Evolutionary conservation across 2,888 invertebrate genomes (phyloP), one percentile per base, ranked within the genome.

Genomic region (Cantharis flavilabris): DNA sequence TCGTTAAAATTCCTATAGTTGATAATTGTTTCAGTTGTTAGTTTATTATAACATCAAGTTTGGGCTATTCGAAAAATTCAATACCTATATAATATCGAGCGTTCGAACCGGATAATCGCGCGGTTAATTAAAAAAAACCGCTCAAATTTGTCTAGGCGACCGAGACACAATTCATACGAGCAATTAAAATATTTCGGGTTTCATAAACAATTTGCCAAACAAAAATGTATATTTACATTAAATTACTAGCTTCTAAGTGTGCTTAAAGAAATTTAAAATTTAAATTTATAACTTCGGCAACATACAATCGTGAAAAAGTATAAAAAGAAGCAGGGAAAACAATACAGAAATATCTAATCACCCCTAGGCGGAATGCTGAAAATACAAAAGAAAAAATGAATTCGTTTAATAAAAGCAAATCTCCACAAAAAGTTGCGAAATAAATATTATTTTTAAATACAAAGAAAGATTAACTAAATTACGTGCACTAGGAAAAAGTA

Each of bases 311-410:
- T 49, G 49, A 49, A 49, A 5, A 67, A 67, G 65, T 67, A 67
- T 64, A 69, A 14, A 14, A 30, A 26, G 63, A 14, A 28, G 71
- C 49, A 71, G 69, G 64, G 63, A 69, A 75, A 76, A 72, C 72
- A 76, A 76, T 69, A 72, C 76, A 72, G 72, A 69, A 76, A 76
- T 30, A 76, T 76, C 71, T 76, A 72, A 72, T 76, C 28, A 69
- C 76, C 76, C 20, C 9, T 3, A 62, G 76, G 69, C 33, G 63
- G 71, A 72, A 72, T 76, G 69, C 72, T 71, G 67, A 76, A 75
- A 72, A 75, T 72, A 72, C 63, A 72, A 33, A 69, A 62, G 14
- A 76, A 76, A 62, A 69, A 76, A 76, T 71, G 75, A 75, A 75
- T 75, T 74, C 71, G 62, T 67, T 75, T 75, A 65, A 67, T 49